phyloP scores from a whole-genome alignment of 2,797 vertebrate genomes.

The Micropoecilia bifurca region DNA sequence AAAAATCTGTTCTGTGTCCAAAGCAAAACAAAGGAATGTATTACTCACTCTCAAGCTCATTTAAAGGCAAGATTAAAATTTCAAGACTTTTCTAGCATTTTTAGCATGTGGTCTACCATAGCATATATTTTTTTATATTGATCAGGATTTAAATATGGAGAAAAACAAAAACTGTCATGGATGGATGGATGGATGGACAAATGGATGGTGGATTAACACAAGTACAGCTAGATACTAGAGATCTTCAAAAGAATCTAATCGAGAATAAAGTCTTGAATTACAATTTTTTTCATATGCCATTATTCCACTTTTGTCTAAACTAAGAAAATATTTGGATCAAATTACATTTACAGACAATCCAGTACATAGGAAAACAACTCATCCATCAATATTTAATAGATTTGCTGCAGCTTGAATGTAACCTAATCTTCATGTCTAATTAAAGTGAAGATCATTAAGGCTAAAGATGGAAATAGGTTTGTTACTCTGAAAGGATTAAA shows the following conservation, averaged over 20 bases:
- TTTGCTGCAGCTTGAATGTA: not conserved
- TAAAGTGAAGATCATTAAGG: not conserved
- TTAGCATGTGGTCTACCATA: not conserved
- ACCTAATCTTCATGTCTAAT: not conserved
- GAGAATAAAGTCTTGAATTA: not conserved
- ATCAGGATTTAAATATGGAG: not conserved
- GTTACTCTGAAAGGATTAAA: not conserved
- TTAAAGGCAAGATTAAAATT: not conserved
- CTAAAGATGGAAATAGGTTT: not conserved
- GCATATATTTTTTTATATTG: not conserved
- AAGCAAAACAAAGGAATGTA: not conserved
- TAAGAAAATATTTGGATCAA: not conserved
- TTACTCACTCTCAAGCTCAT: not conserved
- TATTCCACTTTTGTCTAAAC: not conserved
- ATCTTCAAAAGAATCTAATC: not conserved
- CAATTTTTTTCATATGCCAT: not conserved
- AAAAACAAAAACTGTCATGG: not conserved
- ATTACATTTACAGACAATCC: not conserved
- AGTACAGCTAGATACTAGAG: not conserved
- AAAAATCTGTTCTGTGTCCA: not conserved
- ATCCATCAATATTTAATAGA: not conserved
- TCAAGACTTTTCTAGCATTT: not conserved
- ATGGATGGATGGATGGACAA: not conserved
- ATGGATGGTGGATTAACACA: not conserved
- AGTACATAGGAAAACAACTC: not conserved